Evolutionary conservation across 2,888 invertebrate species (phyloP).

Genomic region (Smittia aterrima): DNA sequence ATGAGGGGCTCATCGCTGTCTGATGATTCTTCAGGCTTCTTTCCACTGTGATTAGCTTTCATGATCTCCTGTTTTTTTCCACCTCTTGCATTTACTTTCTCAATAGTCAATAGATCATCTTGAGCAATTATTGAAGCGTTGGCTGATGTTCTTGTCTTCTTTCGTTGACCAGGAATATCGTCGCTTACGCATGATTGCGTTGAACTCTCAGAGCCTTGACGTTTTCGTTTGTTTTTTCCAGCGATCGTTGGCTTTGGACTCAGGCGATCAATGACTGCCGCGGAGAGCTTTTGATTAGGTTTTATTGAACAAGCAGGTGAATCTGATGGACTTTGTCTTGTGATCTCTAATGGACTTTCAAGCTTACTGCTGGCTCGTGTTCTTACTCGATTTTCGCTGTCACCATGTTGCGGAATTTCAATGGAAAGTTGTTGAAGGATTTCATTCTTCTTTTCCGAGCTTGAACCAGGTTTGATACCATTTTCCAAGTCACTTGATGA

Average conservation of each 20-base stretch:
- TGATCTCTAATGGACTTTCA: slow-evolving; percentile 63
- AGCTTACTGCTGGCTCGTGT: slow-evolving; percentile 68
- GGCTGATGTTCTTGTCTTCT: slow-evolving; percentile 32
- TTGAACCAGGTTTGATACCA: not conserved
- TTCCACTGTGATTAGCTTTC: slow-evolving; percentile 43
- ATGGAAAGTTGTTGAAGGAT: slow-evolving; percentile 77
- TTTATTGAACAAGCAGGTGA: slow-evolving; percentile 50
- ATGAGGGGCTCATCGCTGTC: slow-evolving; percentile 80
- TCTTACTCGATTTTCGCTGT: slow-evolving; percentile 55
- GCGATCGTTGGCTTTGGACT: slow-evolving; percentile 49
- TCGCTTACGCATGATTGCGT: slow-evolving; percentile 64
- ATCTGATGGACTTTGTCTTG: slow-evolving; percentile 56
- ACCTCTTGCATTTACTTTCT: slow-evolving; percentile 38
- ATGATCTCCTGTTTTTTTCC: slow-evolving; percentile 21
- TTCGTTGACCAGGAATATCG: slow-evolving; percentile 49
- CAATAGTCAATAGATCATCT: slow-evolving; percentile 44
- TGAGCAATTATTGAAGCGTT: slow-evolving; percentile 14
- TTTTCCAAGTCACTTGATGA: slow-evolving; percentile 44
- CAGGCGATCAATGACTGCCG: slow-evolving; percentile 47
- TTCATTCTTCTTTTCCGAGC: slow-evolving; percentile 51
- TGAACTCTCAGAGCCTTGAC: slow-evolving; percentile 76
- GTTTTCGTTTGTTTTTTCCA: slow-evolving; percentile 63
- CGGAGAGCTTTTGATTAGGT: slow-evolving; percentile 41
- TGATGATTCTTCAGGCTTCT: slow-evolving; percentile 64
- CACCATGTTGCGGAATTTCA: slow-evolving; percentile 69